phyloP scores from a whole-genome alignment of 30 jellyfish, hydroid and myxozoan species.

The Pelagia noctiluca region DNA sequence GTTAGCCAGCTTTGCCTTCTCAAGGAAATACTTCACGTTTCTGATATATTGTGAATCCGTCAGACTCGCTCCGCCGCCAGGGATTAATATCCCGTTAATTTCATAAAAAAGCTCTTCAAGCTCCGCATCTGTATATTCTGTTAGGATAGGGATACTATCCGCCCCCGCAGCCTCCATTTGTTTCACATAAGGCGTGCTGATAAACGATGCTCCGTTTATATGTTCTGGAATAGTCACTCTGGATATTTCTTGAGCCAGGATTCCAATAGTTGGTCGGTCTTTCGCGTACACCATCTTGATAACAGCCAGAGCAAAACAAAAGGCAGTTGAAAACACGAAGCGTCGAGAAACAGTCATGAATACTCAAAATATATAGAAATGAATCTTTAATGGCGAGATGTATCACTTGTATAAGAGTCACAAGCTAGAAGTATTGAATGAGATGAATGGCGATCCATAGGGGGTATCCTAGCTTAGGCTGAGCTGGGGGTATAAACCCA shows the following conservation, averaged over 20 bases:
- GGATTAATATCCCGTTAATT: slow-evolving; percentile 74
- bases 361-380: no score
- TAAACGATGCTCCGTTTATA: slow-evolving; percentile 44
- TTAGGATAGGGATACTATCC: slow-evolving; percentile 73
- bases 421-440: no score
- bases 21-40: slow-evolving; percentile 30
- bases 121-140: slow-evolving; percentile 34
- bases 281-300: slow-evolving; percentile 1
- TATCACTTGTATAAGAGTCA: no score
- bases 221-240: slow-evolving; percentile 33
- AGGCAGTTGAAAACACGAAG: no score
- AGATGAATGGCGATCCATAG: no score
- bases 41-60: slow-evolving; percentile 50
- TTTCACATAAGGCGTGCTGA: slow-evolving; percentile 79
- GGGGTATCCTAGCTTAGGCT: no score
- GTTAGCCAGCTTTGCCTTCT: slow-evolving; percentile 66
- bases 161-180: slow-evolving; percentile 77
- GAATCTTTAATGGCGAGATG: no score
- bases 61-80: slow-evolving; percentile 87
- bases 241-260: slow-evolving; percentile 62
- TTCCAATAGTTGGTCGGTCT: slow-evolving; percentile 65
- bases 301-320: no score
- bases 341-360: no score
- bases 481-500: no score
- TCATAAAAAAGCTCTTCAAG: slow-evolving; percentile 32